Evolutionary conservation across 2,888 invertebrate species (phyloP).

Genomic region (Allophyes oxyacanthae): DNA sequence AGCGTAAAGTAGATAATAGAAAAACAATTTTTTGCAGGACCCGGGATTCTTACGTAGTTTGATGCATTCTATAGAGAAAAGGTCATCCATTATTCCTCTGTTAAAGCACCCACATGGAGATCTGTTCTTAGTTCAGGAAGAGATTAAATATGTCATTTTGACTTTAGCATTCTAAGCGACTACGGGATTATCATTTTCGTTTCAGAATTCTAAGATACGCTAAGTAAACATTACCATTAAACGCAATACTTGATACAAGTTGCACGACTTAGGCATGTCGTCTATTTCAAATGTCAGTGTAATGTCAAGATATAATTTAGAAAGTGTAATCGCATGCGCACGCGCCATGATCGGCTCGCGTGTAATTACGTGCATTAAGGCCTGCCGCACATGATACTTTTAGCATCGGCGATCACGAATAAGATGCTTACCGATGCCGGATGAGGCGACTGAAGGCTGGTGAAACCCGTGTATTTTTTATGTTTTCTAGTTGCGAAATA

Average conservation of each 20-base stretch:
- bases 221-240: conserved; percentile 1
- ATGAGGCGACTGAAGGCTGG: not conserved
- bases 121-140: too few species aligned
- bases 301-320: conserved; percentile 56
- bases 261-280: conserved; percentile 21
- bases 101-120: too few species aligned
- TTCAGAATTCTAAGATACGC: not conserved
- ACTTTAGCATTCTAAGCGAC: too few species aligned
- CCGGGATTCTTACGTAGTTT: too few species aligned
- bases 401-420: not conserved
- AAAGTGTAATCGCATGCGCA: conserved; percentile 52
- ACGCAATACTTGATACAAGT: conserved; percentile 23
- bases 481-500: too few species aligned
- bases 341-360: conserved; percentile 43
- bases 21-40: too few species aligned
- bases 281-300: conserved; percentile 48
- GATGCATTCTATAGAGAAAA: too few species aligned
- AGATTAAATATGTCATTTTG: too few species aligned
- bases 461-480: too few species aligned
- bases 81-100: too few species aligned
- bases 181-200: too few species aligned
- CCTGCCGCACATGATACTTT: not conserved
- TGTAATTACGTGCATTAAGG: conserved; percentile 41
- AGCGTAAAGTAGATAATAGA: too few species aligned
- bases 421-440: not conserved